Evolutionary conservation across 2,113 vertebrate genomes (phyloP).

Genomic region (Trichechus manatus): DNA sequence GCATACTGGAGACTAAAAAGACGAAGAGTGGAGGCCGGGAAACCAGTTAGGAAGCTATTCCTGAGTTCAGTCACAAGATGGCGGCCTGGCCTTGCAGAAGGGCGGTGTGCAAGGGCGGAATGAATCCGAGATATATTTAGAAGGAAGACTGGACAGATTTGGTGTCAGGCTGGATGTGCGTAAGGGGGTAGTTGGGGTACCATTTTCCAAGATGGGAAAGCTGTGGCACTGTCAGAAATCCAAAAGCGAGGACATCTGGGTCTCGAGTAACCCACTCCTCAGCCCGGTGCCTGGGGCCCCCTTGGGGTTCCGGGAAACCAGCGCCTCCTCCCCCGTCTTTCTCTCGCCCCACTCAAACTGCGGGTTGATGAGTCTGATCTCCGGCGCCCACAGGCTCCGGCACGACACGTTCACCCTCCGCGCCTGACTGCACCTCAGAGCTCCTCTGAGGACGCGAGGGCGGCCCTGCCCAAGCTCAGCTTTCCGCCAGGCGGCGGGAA

Average conservation of each 20-base stretch:
- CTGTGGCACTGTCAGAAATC: not conserved
- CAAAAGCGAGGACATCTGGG: not conserved
- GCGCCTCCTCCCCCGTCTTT: not conserved
- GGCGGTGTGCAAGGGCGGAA: not conserved
- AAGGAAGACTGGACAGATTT: not conserved
- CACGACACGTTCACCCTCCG: not conserved
- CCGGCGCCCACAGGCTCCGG: not conserved
- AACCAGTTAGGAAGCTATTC: not conserved
- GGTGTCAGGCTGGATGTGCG: not conserved
- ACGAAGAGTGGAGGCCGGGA: not conserved
- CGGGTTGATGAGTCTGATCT: not conserved
- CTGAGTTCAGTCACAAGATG: slow-evolving; percentile 32
- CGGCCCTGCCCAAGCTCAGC: not conserved
- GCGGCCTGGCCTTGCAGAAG: not conserved
- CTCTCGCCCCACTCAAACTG: not conserved
- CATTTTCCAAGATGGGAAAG: not conserved
- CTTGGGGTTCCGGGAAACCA: not conserved
- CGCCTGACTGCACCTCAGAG: not conserved
- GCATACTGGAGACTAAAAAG: not conserved
- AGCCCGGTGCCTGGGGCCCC: no score
- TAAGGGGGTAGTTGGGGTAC: not conserved
- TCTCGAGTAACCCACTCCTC: not conserved
- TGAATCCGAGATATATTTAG: not conserved
- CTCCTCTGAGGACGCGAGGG: not conserved
- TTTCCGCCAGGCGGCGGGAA: not conserved